Base-by-base conservation (phyloP, 2,888 invertebrate species). In the Erebia epiphron region DNA sequence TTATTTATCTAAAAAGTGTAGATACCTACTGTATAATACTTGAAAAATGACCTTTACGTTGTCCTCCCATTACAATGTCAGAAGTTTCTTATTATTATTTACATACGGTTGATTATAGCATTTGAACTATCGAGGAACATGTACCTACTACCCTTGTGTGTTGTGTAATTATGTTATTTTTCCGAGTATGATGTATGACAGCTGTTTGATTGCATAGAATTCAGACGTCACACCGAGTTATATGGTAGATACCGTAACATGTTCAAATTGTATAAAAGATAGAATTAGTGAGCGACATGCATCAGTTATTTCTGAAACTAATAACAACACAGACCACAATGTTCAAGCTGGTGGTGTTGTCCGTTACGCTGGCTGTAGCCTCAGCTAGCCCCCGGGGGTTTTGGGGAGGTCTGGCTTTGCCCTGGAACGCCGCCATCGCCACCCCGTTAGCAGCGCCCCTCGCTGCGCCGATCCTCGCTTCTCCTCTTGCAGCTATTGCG, bases 291-390 rank as follows among this genome's bases (percentile, higher is more conserved):
- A 80, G 82, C 82, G 82, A 78, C 82, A 82, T 76, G 75, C 77
- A 85, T 68, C 91, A 92, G 90, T 92, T 84, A 83, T 80, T 84
- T 81, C 83, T 77, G 79, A 81, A 80, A 83, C 79, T 70, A 57
- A 67, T 71, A 52, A 81, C 90, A 91, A 90, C 90, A 91, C 92
- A 93, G 92, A 92, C 91, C 91, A 93, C 88, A 89, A 94, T 94
- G 94, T 91, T 88, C 82, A 93, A 91, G 89, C 86, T 94, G 94
- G 94, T 95, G 94, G 95, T 95, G 90, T 95, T 95, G 94, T 95
- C 94, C 82, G 94, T 94, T 83, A 88, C 95, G 76, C 82, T 95
- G 80, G 94, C 95, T 82, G 81, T 95, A 73, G 94, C 90, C 79
- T 92, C 91, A 65, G 94, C 95, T 77, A 88, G 82, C 62, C 91